These are phyloP conservation scores for Scaptomyza graminum DNA, from an alignment of 1,140 invertebrate species.

Conservation along the genomic window DNA sequence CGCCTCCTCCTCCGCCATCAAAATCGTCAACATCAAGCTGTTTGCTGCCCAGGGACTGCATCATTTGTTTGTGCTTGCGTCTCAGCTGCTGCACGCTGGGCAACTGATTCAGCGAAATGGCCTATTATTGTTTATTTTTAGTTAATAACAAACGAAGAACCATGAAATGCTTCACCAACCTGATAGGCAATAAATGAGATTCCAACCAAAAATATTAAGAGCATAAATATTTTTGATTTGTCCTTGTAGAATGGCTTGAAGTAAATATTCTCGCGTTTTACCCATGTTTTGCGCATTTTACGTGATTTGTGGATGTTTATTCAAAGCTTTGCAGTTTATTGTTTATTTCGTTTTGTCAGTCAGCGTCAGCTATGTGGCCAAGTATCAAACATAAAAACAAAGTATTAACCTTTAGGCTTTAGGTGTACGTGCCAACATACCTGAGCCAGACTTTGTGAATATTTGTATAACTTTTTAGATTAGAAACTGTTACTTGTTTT, in stretches of 20 bases:
- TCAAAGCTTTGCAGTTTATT: slow-evolving; percentile 8
- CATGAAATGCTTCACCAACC: slow-evolving; percentile 34
- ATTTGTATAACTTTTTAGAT: too few species aligned
- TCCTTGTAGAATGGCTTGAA: slow-evolving; percentile 83
- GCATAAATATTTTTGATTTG: slow-evolving; percentile 77
- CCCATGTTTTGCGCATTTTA: slow-evolving; percentile 82
- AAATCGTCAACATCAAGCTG: slow-evolving; percentile 66
- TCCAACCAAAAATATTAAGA: slow-evolving; percentile 75
- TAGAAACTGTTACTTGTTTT: too few species aligned
- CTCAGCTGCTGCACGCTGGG: slow-evolving; percentile 70
- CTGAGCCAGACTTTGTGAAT: neutral
- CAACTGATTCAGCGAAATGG: slow-evolving; percentile 80
- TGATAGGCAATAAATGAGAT: slow-evolving; percentile 82
- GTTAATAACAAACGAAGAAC: slow-evolving; percentile 14
- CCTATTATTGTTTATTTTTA: slow-evolving; percentile 44
- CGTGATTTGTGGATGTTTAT: neutral
- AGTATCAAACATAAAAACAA: slow-evolving; percentile 22
- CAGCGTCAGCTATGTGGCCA: slow-evolving; percentile 38
- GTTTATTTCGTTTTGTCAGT: slow-evolving; percentile 39
- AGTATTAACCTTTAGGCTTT: slow-evolving; percentile 41
- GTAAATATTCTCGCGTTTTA: slow-evolving; percentile 81
- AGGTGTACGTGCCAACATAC: neutral
- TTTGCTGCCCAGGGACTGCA: slow-evolving; percentile 68
- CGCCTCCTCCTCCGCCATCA: slow-evolving; percentile 35
- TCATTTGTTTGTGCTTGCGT: slow-evolving; percentile 70